Evolutionary conservation across 2,113 vertebrate species (phyloP).

Genomic region (Hippocampus comes): DNA sequence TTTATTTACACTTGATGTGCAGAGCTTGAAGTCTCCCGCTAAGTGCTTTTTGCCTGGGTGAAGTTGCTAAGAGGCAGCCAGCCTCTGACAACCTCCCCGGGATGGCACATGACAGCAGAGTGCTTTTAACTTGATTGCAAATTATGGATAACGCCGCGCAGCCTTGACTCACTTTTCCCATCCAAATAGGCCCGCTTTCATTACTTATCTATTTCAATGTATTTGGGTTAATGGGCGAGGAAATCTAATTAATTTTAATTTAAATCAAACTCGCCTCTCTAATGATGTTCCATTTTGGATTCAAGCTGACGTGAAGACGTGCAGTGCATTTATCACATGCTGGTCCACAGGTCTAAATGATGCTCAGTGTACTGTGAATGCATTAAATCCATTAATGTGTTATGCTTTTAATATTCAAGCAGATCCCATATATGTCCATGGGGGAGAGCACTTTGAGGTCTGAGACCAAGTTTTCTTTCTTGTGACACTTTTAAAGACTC

Average conservation of each 20-base stretch:
- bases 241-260: slow-evolving; percentile 74
- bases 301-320: slow-evolving; percentile 51
- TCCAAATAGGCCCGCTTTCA: slow-evolving; percentile 69
- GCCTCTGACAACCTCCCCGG: slow-evolving; percentile 69
- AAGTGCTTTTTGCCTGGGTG: slow-evolving; percentile 62
- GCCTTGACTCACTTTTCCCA: slow-evolving; percentile 55
- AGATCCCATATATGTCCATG: not conserved
- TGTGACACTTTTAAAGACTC: slow-evolving; percentile 21
- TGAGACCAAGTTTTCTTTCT: slow-evolving; percentile 21
- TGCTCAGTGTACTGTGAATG: slow-evolving; percentile 22
- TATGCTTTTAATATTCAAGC: slow-evolving; percentile 22
- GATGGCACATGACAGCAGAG: slow-evolving; percentile 71
- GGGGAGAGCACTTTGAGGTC: not conserved
- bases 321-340: slow-evolving; percentile 45
- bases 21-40: slow-evolving; percentile 47
- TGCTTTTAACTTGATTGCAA: slow-evolving; percentile 76
- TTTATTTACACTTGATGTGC: slow-evolving; percentile 25
- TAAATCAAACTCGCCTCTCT: slow-evolving; percentile 67
- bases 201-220: slow-evolving; percentile 72
- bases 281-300: slow-evolving; percentile 69
- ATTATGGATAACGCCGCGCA: slow-evolving; percentile 68
- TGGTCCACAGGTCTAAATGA: slow-evolving; percentile 29
- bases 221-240: slow-evolving; percentile 74
- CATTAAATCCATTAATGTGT: slow-evolving; percentile 25
- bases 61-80: slow-evolving; percentile 62